Conservation (phyloP, 2,888 invertebrate species). For the Trissonchulus sp. region DNA sequence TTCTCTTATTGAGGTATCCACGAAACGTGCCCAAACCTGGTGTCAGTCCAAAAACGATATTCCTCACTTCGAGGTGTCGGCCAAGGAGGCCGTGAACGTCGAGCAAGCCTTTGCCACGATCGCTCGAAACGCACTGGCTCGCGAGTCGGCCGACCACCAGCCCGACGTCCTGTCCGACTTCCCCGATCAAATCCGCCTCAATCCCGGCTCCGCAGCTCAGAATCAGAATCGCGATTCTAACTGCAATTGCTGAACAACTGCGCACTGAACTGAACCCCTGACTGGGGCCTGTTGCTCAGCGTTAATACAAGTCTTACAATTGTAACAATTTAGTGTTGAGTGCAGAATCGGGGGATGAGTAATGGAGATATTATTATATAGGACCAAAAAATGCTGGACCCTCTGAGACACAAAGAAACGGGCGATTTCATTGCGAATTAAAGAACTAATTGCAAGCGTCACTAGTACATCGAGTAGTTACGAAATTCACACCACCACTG, state of each 20-base stretch:
- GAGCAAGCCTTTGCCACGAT: constrained; percentile 77
- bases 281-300: no score
- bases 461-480: no score
- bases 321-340: no score
- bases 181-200: constrained; percentile 74
- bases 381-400: no score
- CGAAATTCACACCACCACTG: no score
- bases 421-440: no score
- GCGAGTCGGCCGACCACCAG: constrained; percentile 63
- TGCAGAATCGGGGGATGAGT: no score
- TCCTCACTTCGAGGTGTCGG: constrained; percentile 98
- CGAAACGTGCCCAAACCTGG: constrained; percentile 77
- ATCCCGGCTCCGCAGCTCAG: constrained; percentile 17
- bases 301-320: no score
- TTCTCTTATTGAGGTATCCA: constrained; percentile 50
- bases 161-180: constrained; percentile 88
- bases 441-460: no score
- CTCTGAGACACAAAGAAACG: no score
- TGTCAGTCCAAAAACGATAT: constrained; percentile 97
- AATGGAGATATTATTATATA: no score
- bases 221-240: background rate
- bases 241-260: constrained; percentile 16
- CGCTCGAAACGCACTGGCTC: constrained; percentile 88
- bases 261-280: no score
- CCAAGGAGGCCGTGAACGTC: constrained; percentile 97